phyloP scores from a whole-genome alignment of 2,888 invertebrate species.

The Galerucella pusilla region DNA sequence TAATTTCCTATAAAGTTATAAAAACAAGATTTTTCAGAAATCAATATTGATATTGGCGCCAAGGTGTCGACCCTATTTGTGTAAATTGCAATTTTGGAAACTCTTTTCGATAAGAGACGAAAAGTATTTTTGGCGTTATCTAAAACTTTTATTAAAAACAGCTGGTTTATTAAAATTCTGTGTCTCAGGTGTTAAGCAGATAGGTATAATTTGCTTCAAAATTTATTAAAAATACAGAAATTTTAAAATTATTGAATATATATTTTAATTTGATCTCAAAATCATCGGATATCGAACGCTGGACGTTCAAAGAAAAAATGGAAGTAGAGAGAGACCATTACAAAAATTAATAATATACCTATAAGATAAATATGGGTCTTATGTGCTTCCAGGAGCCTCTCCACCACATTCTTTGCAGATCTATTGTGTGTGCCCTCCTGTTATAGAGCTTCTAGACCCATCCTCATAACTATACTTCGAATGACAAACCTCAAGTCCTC shows the following conservation, averaged over 20 bases:
- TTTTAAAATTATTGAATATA: neutral
- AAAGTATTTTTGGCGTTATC: neutral
- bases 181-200: neutral
- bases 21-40: neutral
- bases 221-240: neutral
- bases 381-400: no score
- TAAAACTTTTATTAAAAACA: neutral
- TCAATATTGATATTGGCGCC: conserved; percentile 10
- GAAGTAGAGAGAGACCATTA: no score
- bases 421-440: no score
- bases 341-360: no score
- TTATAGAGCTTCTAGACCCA: no score
- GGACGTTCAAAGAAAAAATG: no score
- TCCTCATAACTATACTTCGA: no score
- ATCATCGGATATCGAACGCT: no score
- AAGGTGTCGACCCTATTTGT: neutral
- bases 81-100: neutral
- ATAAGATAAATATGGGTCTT: no score
- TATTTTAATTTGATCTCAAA: neutral
- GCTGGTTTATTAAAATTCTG: neutral
- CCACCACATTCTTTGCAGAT: no score
- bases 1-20: conserved; percentile 13
- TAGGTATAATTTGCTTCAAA: neutral
- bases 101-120: neutral
- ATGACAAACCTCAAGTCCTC: no score